A percentile compares a stretch with the other conserved stretches of the same genome.
These are phyloP conservation scores for Mystacornis crossleyi DNA, from an alignment of 2,113 vertebrate genomes.

Conservation along the genomic window DNA sequence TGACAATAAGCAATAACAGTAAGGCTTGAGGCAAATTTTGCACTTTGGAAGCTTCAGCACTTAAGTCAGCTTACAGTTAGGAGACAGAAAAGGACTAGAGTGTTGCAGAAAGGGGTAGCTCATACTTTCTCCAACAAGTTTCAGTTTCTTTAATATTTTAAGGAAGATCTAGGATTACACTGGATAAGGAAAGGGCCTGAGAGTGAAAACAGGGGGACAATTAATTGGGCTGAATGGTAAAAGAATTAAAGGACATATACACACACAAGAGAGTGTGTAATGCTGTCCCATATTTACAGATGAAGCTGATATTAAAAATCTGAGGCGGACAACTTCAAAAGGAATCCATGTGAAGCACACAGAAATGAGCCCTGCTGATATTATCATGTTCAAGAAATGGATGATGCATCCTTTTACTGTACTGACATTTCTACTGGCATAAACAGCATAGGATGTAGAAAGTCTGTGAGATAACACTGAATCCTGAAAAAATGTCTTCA, in stretches of 20 bases:
- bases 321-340: not conserved
- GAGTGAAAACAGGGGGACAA: not conserved
- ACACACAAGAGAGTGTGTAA: not conserved
- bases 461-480: slow-evolving; percentile 6
- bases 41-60: not conserved
- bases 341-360: not conserved
- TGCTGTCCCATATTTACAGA: not conserved
- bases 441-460: not conserved
- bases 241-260: not conserved
- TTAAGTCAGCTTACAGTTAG: not conserved
- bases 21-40: not conserved
- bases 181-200: not conserved
- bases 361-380: not conserved
- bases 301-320: not conserved
- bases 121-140: not conserved
- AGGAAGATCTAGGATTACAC: not conserved
- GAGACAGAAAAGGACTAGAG: not conserved
- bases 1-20: not conserved
- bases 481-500: not conserved
- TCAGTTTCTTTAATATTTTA: not conserved
- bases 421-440: slow-evolving; percentile 9
- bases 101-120: not conserved
- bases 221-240: not conserved
- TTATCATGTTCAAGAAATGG: not conserved
- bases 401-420: not conserved